A percentile compares a stretch with the other conserved stretches of the same genome.
Evolutionary conservation across 2,113 vertebrate genomes (phyloP).

Genomic region (Fulica atra): DNA sequence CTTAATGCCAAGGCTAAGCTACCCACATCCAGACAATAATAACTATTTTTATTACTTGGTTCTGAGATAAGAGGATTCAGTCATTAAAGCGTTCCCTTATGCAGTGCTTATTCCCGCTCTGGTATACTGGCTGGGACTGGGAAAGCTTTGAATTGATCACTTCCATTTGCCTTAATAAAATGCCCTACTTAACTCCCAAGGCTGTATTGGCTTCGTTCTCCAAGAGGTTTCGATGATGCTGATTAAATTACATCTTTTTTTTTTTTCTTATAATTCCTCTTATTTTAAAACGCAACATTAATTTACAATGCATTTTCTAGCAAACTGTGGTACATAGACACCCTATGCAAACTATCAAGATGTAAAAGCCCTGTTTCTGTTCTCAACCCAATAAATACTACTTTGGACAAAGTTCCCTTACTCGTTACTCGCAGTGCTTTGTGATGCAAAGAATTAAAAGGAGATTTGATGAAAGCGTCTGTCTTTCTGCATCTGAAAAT

Average conservation of each 20-base stretch:
- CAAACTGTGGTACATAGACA: background rate
- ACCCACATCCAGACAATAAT: slow-evolving; percentile 60
- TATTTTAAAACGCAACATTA: background rate
- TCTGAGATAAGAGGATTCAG: slow-evolving; percentile 62
- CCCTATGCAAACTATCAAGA: background rate
- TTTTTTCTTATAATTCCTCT: background rate
- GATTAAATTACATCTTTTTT: slow-evolving; percentile 10
- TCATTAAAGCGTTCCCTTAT: slow-evolving; percentile 54
- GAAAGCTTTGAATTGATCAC: slow-evolving; percentile 52
- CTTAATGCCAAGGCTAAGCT: slow-evolving; percentile 57
- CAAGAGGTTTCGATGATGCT: background rate
- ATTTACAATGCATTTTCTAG: background rate
- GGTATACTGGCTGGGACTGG: background rate
- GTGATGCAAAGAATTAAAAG: slow-evolving; percentile 14
- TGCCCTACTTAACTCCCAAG: slow-evolving; percentile 36
- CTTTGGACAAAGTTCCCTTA: background rate
- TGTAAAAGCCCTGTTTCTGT: background rate
- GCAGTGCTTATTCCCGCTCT: slow-evolving; percentile 31
- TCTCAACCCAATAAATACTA: background rate
- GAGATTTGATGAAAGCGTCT: background rate
- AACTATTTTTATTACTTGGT: slow-evolving; percentile 70
- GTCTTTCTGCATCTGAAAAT: background rate
- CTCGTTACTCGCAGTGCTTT: background rate
- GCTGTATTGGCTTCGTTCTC: slow-evolving; percentile 2
- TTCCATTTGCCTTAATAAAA: slow-evolving; percentile 60